These are phyloP conservation scores for Yponomeuta cagnagella DNA, from an alignment of 2,888 invertebrate genomes.

Conservation along the genomic window DNA sequence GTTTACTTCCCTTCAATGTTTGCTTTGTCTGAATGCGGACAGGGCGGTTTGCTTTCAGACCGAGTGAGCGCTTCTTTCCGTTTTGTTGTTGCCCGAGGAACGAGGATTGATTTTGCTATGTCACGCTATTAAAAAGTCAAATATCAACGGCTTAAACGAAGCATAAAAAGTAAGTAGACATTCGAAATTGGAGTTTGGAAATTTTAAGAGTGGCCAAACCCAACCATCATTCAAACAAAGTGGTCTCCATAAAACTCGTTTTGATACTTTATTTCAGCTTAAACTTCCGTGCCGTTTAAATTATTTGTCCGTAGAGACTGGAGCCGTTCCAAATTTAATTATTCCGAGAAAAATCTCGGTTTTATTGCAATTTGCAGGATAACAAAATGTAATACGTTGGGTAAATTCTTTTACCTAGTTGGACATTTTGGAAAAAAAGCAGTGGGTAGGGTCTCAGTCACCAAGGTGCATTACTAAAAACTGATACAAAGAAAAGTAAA, in stretches of 20 bases:
- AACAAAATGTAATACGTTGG: conserved; percentile 17
- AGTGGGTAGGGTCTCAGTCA: neutral
- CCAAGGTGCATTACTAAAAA: neutral
- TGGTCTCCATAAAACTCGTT: conserved; percentile 62
- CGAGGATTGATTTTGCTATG: conserved; percentile 28
- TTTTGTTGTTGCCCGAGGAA: conserved; percentile 28
- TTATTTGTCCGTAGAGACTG: conserved; percentile 66
- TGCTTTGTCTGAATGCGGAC: conserved; percentile 49
- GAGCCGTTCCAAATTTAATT: conserved; percentile 71
- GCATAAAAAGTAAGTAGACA: neutral
- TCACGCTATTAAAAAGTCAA: conserved; percentile 15
- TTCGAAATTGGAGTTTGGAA: neutral
- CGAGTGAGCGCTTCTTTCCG: neutral
- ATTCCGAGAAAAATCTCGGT: conserved; percentile 59
- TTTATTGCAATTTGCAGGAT: conserved; percentile 47
- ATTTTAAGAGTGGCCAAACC: conserved; percentile 27
- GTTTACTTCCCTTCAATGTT: conserved; percentile 49
- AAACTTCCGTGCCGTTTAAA: conserved; percentile 68
- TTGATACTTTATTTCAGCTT: conserved; percentile 69
- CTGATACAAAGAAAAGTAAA: too few relatives aligned
- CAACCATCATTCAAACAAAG: conserved; percentile 63
- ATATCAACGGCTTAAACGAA: neutral
- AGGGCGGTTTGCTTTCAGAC: conserved; percentile 20
- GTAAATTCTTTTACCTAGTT: conserved; percentile 16
- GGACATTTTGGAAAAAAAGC: neutral